A percentile compares a stretch with the other conserved stretches of the same genome.
Conservation (phyloP, 1,140 invertebrate species). For the Drosophila lini region DNA sequence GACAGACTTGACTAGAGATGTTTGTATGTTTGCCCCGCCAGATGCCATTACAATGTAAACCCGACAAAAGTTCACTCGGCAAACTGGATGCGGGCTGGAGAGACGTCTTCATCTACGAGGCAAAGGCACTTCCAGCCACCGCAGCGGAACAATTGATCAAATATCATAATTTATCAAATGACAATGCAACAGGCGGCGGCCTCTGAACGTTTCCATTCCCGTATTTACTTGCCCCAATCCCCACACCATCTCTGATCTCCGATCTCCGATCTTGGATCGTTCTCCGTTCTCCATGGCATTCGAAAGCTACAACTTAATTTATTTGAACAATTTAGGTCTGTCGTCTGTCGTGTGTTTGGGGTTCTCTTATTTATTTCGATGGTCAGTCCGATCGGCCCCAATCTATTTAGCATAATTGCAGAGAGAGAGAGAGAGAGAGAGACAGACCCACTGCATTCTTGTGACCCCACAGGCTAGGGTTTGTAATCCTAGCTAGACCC, state of each 20-base stretch:
- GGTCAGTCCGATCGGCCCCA: slow-evolving; percentile 57
- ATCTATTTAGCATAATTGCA: slow-evolving; percentile 80
- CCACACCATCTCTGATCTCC: slow-evolving; percentile 44
- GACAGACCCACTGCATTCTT: slow-evolving; percentile 17
- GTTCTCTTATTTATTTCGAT: slow-evolving; percentile 74
- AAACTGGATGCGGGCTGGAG: slow-evolving; percentile 67
- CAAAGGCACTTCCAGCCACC: slow-evolving; percentile 32
- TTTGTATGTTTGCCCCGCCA: slow-evolving; percentile 69
- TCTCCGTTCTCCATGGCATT: slow-evolving; percentile 42
- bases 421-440: slow-evolving; percentile 7
- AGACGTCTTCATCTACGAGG: slow-evolving; percentile 44
- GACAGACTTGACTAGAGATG: slow-evolving; percentile 28
- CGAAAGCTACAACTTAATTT: slow-evolving; percentile 83
- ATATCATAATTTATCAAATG: slow-evolving; percentile 84
- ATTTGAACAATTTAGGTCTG: slow-evolving; percentile 82
- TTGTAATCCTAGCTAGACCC: slow-evolving; percentile 48
- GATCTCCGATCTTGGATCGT: slow-evolving; percentile 8
- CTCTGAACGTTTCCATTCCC: slow-evolving; percentile 68
- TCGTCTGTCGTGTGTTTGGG: slow-evolving; percentile 37
- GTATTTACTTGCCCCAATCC: slow-evolving; percentile 78
- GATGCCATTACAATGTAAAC: slow-evolving; percentile 84
- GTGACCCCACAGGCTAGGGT: slow-evolving; percentile 11
- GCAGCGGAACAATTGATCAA: slow-evolving; percentile 80
- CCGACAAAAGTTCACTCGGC: slow-evolving; percentile 75
- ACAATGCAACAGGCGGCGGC: slow-evolving; percentile 73